Conservation (phyloP, 2,797 vertebrate species). For the Anableps anableps region DNA sequence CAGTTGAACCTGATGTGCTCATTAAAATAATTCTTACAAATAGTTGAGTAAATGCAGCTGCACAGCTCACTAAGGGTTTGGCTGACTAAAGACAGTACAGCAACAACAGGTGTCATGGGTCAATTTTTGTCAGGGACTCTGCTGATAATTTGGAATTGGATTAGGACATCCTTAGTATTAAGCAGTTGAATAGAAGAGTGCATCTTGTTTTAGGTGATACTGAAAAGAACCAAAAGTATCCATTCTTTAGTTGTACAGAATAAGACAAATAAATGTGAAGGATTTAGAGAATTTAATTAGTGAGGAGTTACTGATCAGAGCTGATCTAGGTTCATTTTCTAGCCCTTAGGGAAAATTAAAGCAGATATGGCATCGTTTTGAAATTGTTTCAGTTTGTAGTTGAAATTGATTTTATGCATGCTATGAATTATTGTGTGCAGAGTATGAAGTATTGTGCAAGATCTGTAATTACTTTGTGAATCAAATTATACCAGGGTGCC, state of each 20-base stretch:
- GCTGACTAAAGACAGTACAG: background rate
- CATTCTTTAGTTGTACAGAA: background rate
- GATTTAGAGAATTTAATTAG: no score
- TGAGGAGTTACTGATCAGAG: no score
- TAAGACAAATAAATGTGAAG: background rate
- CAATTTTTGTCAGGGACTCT: background rate
- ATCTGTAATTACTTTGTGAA: background rate
- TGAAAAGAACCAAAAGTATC: background rate
- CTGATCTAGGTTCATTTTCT: no score
- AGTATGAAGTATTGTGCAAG: background rate
- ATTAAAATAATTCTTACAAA: background rate
- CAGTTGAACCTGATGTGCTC: background rate
- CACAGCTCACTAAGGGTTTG: background rate
- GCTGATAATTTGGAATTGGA: background rate
- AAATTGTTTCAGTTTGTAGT: no score
- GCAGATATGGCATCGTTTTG: no score
- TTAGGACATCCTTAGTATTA: background rate
- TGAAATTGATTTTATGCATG: background rate
- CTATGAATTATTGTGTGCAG: background rate
- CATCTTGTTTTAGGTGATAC: background rate
- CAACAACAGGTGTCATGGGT: background rate
- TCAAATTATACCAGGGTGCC: background rate
- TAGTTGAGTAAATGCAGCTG: background rate
- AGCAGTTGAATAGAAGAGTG: background rate
- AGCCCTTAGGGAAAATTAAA: no score